A percentile compares a stretch with the other conserved stretches of the same genome.
phyloP scores from a whole-genome alignment of 2,888 invertebrate species.

The Carpatolechia fugitivella region DNA sequence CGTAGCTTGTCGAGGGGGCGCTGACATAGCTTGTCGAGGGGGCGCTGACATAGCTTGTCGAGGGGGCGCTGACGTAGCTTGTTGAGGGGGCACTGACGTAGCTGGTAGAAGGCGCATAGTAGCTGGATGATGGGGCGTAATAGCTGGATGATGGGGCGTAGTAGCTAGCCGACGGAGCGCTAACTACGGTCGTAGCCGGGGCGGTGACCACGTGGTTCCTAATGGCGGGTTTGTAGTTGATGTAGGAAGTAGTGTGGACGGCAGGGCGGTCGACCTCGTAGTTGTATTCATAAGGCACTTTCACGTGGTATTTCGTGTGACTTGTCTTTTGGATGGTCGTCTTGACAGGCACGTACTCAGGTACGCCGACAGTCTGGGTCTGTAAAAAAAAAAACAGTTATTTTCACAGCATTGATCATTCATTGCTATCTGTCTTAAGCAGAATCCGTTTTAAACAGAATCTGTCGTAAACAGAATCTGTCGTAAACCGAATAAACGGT shows the following conservation, averaged over 20 bases:
- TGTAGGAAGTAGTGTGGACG: background rate
- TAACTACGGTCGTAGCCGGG: background rate
- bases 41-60: background rate
- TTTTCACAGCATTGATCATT: background rate
- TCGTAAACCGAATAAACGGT: no score
- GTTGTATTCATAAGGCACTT: slow-evolving; percentile 7
- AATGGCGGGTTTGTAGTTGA: slow-evolving; percentile 1
- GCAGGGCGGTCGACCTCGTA: background rate
- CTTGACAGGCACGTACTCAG: slow-evolving; percentile 7
- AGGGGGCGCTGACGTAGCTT: background rate
- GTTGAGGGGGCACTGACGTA: background rate
- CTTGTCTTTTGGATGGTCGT: slow-evolving; percentile 2
- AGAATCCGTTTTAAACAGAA: no score
- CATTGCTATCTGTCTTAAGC: no score
- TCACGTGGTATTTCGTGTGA: slow-evolving; percentile 1
- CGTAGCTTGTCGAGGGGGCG: background rate
- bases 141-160: background rate
- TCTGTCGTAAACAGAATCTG: no score
- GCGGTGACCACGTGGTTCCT: background rate
- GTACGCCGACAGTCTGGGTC: slow-evolving; percentile 1
- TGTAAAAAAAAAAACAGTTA: background rate
- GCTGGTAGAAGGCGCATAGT: background rate
- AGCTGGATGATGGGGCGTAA: background rate
- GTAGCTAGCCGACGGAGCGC: background rate
- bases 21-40: background rate